These are phyloP conservation scores for Enteromius unitaeniatus DNA, from an alignment of 2,797 vertebrate genomes.

Conservation along the genomic window DNA sequence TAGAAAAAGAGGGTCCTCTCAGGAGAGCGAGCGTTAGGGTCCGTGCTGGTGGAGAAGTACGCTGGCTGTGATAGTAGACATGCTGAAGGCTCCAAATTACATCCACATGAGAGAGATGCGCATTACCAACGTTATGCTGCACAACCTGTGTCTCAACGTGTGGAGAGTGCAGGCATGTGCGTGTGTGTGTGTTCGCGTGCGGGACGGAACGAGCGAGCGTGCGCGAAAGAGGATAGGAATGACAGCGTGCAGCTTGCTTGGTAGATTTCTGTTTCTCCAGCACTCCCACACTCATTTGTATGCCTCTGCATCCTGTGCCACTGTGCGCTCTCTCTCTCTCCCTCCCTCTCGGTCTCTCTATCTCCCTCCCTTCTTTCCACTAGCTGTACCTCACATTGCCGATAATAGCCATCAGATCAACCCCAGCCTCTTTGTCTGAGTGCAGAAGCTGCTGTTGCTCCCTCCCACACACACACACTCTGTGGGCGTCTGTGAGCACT, in stretches of 20 bases:
- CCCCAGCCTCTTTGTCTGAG: conserved; percentile 90
- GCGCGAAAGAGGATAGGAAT: conserved; percentile 52
- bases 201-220: conserved; percentile 33
- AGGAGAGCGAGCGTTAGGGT: conserved; percentile 64
- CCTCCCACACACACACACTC: conserved; percentile 56
- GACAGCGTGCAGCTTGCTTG: conserved; percentile 88
- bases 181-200: conserved; percentile 43
- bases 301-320: conserved; percentile 88
- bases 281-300: conserved; percentile 99
- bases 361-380: conserved; percentile 74
- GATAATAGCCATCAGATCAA: conserved; percentile 94
- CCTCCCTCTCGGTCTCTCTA: conserved; percentile 72
- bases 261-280: conserved; percentile 97
- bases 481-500: conserved; percentile 52
- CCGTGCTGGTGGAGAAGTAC: conserved; percentile 60
- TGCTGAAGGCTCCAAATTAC: conserved; percentile 72
- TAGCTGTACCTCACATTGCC: conserved; percentile 85
- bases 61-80: conserved; percentile 55
- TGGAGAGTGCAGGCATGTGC: conserved; percentile 46
- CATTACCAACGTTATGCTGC: conserved; percentile 76
- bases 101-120: conserved; percentile 54
- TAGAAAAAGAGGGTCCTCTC: conserved; percentile 45
- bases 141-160: conserved; percentile 68
- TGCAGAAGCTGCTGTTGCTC: conserved; percentile 83
- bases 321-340: conserved; percentile 58